These are phyloP conservation scores for Drosophila rufa DNA, from an alignment of 1,140 invertebrate genomes.

Conservation along the genomic window DNA sequence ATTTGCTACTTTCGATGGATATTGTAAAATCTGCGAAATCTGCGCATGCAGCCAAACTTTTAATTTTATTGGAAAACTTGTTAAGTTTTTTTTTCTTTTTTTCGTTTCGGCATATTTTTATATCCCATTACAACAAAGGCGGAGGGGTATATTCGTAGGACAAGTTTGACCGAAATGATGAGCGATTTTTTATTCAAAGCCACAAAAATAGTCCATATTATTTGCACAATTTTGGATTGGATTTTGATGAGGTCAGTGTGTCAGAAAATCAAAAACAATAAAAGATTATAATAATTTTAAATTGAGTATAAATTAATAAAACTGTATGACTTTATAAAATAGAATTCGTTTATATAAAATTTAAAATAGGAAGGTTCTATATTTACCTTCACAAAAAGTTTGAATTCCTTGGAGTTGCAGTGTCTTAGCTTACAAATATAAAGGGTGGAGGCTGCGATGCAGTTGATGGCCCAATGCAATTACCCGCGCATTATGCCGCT, in stretches of 20 bases:
- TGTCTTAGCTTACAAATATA: neutral
- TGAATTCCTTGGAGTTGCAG: neutral
- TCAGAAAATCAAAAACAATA: neutral
- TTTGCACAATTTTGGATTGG: no score
- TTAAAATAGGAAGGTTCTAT: no score
- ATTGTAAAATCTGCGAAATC: constrained; percentile 58
- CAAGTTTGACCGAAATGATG: neutral
- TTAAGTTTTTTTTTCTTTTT: constrained; percentile 46
- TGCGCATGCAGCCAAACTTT: constrained; percentile 78
- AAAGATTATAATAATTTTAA: no score
- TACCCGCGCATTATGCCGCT: constrained; percentile 32
- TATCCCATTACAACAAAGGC: constrained; percentile 9
- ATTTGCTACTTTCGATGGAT: constrained; percentile 82
- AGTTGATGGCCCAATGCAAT: constrained; percentile 42
- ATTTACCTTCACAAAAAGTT: neutral
- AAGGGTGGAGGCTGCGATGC: neutral
- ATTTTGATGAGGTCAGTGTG: no score
- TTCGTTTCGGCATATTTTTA: constrained; percentile 17
- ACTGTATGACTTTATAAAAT: no score
- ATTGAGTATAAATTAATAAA: no score
- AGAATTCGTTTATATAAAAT: neutral
- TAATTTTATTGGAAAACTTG: constrained; percentile 84
- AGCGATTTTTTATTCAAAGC: neutral
- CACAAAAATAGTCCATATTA: neutral
- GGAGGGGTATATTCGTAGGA: neutral